Base-by-base conservation (phyloP, 2,888 invertebrate genomes). In the Frankliniella fusca region DNA sequence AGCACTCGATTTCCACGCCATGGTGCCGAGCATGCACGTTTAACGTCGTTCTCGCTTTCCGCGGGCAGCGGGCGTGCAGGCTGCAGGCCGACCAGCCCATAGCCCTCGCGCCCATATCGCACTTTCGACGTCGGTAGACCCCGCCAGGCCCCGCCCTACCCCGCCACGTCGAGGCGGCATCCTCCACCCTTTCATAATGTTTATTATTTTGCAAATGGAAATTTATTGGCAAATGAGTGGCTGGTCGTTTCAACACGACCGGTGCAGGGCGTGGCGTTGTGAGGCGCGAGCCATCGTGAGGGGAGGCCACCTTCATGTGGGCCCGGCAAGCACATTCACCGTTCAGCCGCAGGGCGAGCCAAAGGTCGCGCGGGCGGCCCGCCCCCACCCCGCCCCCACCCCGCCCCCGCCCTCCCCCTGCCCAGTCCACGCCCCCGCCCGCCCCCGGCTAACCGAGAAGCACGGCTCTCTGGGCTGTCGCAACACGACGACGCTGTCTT, bases 61-160 rank as follows among this genome's bases (percentile, higher is more conserved):
- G 70, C 23, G 70, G 70, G 27, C 70, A 23, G 70, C 70, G 61
- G 54, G 54, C 15, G 61, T 18, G 61, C 15, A 38, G 38, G 38
- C 38, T 18, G 61, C 15, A 38, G 38, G 38, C 38, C 38, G 38
- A 38, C 38, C 38, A 38, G 38, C 38, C 38, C 38, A 38, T 38
- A 38, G 38, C 38, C 38, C 38, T 38, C 15, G 61, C 61, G 61
- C 15, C 70, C 70, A 76, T 76, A 76, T 23, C 70, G 70, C 70
- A 76, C 70, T 76, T 76, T 76, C 70, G 70, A 76, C 70, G 70
- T 23, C 70, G 70, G 70, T 76, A 27, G 70, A 76, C 70, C 70
- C 27, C 61, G 15, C 61, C 61, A 0, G 18, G 20, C 61, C 61
- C 61, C 61, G 15, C n/a, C 20, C 61, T 0, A 18, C 15, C 61